Base-by-base conservation (phyloP, 2,113 vertebrate species). In the Symphodus melops region DNA sequence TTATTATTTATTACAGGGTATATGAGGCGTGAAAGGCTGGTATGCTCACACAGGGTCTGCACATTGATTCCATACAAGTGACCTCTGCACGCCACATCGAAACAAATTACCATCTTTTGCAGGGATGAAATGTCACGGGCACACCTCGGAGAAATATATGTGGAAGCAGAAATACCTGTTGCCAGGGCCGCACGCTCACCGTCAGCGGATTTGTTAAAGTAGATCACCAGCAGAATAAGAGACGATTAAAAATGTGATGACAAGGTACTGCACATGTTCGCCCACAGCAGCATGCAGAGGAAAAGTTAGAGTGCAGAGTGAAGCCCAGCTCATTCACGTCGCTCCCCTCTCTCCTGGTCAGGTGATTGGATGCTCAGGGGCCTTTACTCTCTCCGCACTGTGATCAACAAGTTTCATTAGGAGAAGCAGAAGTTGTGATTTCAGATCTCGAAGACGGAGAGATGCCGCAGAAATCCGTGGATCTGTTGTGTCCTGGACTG, bases 1-100 rank as follows among this genome's bases (percentile, higher is more conserved):
- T n/a, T n/a, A n/a, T n/a, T n/a, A n/a, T 65, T 68, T 79, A 75
- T 79, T 75, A 54, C 68, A 46, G 79, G 68, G 52, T 55, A 62
- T 60, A 55, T 37, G 21, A 58, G 63, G 23, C 19, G 23, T 72
- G 60, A 76, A 72, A 51, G 33, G 28, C 51, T 48, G 71, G 28
- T 52, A 10, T 1, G 23, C 41, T 75, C 23, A 9, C 49, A 1
- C n/a, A 48, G n/a, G 46, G n/a, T 21, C 41, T 1, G 48, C 37
- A 57, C 37, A 83, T 58, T 71, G 75, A 75, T 73, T 69, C 44
- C 36, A 37, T 69, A 28, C 0, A 49, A 58, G 75, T 72, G 71
- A 75, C 21, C 57, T 16, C 56, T 67, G 70, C 66, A 17, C 68
- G 55, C 23, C 62, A 36, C 12, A 48, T 8, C 46, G 49, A 52